Evolutionary conservation across 1,140 invertebrate species (phyloP), one percentile per base, ranked within the genome.

Genomic region (Drosophila paulistorum): DNA sequence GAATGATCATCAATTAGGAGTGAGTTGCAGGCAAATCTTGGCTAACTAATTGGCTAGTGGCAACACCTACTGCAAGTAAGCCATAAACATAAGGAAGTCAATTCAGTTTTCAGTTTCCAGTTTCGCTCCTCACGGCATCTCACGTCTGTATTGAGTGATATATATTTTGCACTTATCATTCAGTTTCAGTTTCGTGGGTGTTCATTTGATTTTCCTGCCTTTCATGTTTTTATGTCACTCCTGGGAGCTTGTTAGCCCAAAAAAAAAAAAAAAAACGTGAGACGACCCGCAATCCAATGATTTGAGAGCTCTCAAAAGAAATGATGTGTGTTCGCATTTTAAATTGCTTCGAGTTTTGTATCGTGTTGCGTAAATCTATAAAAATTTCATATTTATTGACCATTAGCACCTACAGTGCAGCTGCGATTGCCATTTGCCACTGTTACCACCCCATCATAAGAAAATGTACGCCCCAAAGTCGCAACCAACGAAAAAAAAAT

Each of bases 301-400:
- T 3, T 13, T 5, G 69, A 73, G 62, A 69, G 13, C 37, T 66
- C 33, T 39, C 10, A 23, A 51, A 23, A 51, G 35, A 55, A 30
- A 68, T 73, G 68, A 72, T 75, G 65, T 76, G 72, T 87, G 77
- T 80, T 66, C 74, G 77, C 73, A 89, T 87, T 84, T 89, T 87
- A 87, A 86, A 87, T 87, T 74, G 37, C 67, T 45, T 67, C 33
- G 51, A 39, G 17, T 51, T 51, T 51, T 51, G 45, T 63, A 73
- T 79, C 82, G 74, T 74, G 65, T 89, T 87, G 84, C 84, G 84
- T 89, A 75, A 81, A 68, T 89, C 74, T 69, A 87, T 87, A 80
- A 87, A 87, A 87, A 81, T 89, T 89, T 80, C 84, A 87, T 87
- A 89, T 89, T 89, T 84, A 89, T 89, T 89, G 84, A 87, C 84